phyloP scores from a whole-genome alignment of 2,797 vertebrate species.

The Syngnathus acus region DNA sequence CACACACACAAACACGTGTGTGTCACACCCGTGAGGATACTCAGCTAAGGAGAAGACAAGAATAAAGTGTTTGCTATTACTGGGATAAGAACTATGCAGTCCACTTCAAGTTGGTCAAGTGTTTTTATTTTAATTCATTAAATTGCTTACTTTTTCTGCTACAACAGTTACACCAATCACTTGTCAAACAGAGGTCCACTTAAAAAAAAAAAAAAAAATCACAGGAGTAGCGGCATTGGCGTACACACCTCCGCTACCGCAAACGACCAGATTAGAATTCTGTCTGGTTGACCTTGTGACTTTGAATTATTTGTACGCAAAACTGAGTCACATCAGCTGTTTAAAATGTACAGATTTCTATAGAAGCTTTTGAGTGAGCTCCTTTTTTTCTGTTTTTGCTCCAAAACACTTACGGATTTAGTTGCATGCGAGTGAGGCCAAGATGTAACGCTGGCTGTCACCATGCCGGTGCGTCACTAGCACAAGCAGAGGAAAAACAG shows the following conservation, averaged over 20 bases:
- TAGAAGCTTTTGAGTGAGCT: neutral
- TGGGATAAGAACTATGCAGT: too few relatives aligned
- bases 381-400: constrained; percentile 7
- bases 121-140: neutral
- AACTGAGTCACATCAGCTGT: neutral
- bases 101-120: neutral
- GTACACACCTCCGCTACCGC: neutral
- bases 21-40: neutral
- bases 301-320: neutral
- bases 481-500: neutral
- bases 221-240: neutral
- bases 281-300: neutral
- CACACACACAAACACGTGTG: neutral
- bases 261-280: neutral
- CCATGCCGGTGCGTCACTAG: neutral
- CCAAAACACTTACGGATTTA: constrained; percentile 15
- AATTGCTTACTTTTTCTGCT: neutral
- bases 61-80: too few relatives aligned
- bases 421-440: constrained; percentile 16
- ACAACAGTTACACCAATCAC: neutral
- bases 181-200: neutral
- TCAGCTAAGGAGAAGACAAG: too few relatives aligned
- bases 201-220: neutral
- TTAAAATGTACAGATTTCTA: constrained; percentile 6
- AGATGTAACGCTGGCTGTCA: neutral